A percentile compares a stretch with the other conserved stretches of the same genome.
phyloP scores from a whole-genome alignment of 1,140 invertebrate genomes.

The Venustaconcha ellipsiformis region DNA sequence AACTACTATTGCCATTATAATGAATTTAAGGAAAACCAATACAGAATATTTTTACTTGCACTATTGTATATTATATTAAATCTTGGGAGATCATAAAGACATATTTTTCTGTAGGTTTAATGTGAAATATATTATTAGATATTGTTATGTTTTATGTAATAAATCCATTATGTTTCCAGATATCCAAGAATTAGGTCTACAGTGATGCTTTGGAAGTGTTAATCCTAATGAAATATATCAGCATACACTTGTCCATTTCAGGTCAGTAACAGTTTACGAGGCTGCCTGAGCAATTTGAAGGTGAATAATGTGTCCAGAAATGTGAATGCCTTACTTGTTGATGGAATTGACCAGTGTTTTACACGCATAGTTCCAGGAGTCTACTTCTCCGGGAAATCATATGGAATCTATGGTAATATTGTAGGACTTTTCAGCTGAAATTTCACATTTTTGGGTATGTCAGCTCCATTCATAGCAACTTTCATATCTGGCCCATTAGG shows the following conservation, averaged over 20 bases:
- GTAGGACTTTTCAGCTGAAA: conserved; percentile 1
- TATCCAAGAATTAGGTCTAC: too few species aligned
- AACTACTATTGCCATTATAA: too few species aligned
- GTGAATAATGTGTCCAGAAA: conserved; percentile 83
- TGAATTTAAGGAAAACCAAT: too few species aligned
- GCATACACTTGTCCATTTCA: conserved; percentile 37
- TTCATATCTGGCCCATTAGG: neutral
- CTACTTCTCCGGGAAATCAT: conserved; percentile 88
- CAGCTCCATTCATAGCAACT: neutral
- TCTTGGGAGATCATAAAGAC: too few species aligned
- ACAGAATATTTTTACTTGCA: too few species aligned
- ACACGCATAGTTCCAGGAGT: conserved; percentile 85
- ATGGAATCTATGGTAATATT: conserved; percentile 82
- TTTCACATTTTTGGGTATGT: neutral
- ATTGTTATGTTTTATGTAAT: too few species aligned
- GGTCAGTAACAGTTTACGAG: conserved; percentile 81
- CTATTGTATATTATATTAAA: too few species aligned
- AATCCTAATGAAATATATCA: too few species aligned
- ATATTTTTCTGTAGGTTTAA: too few species aligned
- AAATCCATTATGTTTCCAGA: too few species aligned
- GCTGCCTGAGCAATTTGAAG: conserved; percentile 82
- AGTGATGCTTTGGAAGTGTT: too few species aligned
- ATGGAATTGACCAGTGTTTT: conserved; percentile 88
- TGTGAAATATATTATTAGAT: too few species aligned
- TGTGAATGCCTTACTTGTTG: conserved; percentile 76